A percentile compares a stretch with the other conserved stretches of the same genome.
These are phyloP conservation scores for Eumacrocentrus americanus DNA, from an alignment of 2,888 invertebrate genomes.

Conservation along the genomic window DNA sequence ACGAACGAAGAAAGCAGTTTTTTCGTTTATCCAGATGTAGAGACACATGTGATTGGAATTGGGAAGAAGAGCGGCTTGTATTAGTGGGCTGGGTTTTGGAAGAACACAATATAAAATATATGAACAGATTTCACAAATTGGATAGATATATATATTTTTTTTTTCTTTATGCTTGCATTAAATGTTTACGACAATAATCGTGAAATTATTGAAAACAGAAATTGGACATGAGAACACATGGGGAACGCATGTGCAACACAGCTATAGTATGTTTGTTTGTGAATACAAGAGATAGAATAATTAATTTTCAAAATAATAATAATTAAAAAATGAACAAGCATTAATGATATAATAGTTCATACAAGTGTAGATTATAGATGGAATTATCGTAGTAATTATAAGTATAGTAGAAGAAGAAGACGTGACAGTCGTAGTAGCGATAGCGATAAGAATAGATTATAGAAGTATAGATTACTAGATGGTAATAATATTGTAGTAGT, in stretches of 20 bases:
- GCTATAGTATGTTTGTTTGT: conserved; percentile 22
- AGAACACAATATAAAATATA: conserved; percentile 48
- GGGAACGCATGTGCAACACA: conserved; percentile 16
- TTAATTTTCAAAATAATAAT: conserved; percentile 11
- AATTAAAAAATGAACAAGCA: conserved; percentile 17
- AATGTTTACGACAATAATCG: conserved; percentile 28
- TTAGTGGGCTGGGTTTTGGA: conserved; percentile 29
- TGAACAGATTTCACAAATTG: conserved; percentile 48
- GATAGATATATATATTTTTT: conserved; percentile 44
- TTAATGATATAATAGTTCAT: conserved; percentile 19
- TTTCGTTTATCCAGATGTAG: not conserved
- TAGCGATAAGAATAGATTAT: conserved; percentile 34
- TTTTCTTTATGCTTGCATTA: conserved; percentile 32
- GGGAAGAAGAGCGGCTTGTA: not conserved
- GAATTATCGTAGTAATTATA: conserved; percentile 17
- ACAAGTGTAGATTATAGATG: conserved; percentile 26
- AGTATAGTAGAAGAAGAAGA: conserved; percentile 31
- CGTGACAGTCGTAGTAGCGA: conserved; percentile 36
- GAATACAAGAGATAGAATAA: conserved; percentile 13
- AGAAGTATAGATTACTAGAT: conserved; percentile 7
- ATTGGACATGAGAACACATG: conserved; percentile 30
- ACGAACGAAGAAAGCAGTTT: not conserved
- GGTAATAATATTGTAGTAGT: no score
- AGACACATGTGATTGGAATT: not conserved
- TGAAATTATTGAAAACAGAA: conserved; percentile 33